Conservation (phyloP, 1,140 invertebrate genomes). For the Portunus trituberculatus region DNA sequence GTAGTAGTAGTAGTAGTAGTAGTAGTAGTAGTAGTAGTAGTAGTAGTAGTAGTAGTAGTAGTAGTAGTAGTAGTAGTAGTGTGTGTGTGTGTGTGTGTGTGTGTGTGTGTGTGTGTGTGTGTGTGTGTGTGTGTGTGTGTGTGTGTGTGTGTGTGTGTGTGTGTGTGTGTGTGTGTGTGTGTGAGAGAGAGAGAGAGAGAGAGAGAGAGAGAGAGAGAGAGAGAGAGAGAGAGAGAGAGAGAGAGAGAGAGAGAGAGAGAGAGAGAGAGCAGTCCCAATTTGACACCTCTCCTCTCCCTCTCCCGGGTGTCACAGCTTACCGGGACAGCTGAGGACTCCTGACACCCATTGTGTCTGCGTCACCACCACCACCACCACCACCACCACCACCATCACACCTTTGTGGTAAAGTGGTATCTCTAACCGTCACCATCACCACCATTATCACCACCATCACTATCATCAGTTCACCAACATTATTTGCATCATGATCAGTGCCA, state of each 20-base stretch:
- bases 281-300: not conserved
- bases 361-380: slow-evolving; percentile 40
- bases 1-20: no score
- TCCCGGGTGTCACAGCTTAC: not conserved
- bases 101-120: not conserved
- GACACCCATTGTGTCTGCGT: not conserved
- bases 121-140: not conserved
- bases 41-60: no score
- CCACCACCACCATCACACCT: not conserved
- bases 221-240: slow-evolving; percentile 12
- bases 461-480: no score
- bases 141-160: not conserved
- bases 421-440: slow-evolving; percentile 33
- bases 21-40: no score
- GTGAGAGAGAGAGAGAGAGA: not conserved
- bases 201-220: slow-evolving; percentile 7
- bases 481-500: no score
- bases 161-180: not conserved
- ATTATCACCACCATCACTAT: not conserved
- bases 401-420: no score
- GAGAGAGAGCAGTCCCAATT: not conserved
- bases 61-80: no score
- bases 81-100: no score
- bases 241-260: slow-evolving; percentile 20
- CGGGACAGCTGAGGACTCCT: not conserved